Conservation (phyloP, 1,140 invertebrate genomes). For the Hyles vespertilio region DNA sequence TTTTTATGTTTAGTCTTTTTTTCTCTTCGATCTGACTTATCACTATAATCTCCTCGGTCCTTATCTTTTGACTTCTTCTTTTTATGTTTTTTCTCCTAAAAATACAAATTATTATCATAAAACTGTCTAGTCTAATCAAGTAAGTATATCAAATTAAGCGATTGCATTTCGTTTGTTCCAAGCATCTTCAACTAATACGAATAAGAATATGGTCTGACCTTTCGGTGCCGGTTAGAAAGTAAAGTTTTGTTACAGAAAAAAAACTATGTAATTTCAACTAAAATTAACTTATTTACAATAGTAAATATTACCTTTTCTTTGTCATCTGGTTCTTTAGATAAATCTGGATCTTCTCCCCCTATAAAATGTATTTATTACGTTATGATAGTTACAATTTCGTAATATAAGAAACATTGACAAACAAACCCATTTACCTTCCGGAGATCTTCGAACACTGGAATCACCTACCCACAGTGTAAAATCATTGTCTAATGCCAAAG, state of each 20-base stretch:
- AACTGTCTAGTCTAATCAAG: neutral
- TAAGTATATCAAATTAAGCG: too few species aligned
- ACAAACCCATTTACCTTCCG: slow-evolving; percentile 53
- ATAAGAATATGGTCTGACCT: too few species aligned
- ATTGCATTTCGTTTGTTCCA: too few species aligned
- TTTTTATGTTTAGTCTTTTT: slow-evolving; percentile 69
- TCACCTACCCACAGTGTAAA: slow-evolving; percentile 63
- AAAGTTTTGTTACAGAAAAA: too few species aligned
- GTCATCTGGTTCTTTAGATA: slow-evolving; percentile 41
- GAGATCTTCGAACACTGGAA: slow-evolving; percentile 64
- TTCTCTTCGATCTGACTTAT: slow-evolving; percentile 62
- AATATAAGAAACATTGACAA: too few species aligned
- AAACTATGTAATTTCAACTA: neutral
- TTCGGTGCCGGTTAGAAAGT: too few species aligned
- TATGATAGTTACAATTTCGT: neutral
- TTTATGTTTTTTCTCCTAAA: slow-evolving; percentile 68
- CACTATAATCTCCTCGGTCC: slow-evolving; percentile 58
- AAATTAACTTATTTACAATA: slow-evolving; percentile 1
- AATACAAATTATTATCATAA: slow-evolving; percentile 4
- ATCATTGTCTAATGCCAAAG: slow-evolving; percentile 32
- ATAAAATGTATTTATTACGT: slow-evolving; percentile 10
- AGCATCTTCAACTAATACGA: too few species aligned
- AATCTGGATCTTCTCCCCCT: slow-evolving; percentile 64
- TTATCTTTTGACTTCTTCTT: slow-evolving; percentile 70
- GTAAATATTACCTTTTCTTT: slow-evolving; percentile 50